Percentiles rank a stretch among this genome's conserved stretches.
Conservation (phyloP, 1,140 invertebrate species). For the Macrocentrus cingulum region DNA sequence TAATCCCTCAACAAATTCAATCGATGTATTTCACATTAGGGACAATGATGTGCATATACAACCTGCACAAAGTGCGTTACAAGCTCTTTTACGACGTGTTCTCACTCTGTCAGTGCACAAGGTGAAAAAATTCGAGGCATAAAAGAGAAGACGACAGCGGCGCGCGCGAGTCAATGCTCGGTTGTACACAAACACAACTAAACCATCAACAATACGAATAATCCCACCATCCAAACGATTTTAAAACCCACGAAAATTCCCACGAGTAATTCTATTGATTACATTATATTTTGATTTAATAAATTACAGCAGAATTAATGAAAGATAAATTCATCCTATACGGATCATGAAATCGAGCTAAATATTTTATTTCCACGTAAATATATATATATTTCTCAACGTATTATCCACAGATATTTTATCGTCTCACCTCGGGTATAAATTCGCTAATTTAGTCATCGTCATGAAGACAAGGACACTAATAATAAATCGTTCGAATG, state of each 20-base stretch:
- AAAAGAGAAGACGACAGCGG: not conserved
- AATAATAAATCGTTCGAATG: slow-evolving; percentile 4
- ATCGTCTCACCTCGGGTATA: not conserved
- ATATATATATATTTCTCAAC: slow-evolving; percentile 10
- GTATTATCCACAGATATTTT: not conserved
- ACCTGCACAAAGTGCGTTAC: slow-evolving; percentile 37
- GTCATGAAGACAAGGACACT: not conserved
- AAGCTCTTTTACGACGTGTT: slow-evolving; percentile 35
- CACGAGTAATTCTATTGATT: too few species aligned
- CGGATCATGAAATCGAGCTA: too few species aligned
- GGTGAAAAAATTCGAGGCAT: not conserved
- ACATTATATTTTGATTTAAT: too few species aligned
- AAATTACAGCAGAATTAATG: too few species aligned
- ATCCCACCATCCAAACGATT: not conserved
- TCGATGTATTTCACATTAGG: too few species aligned
- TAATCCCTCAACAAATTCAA: too few species aligned
- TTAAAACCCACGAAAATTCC: too few species aligned
- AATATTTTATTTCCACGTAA: slow-evolving; percentile 11
- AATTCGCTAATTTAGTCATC: slow-evolving; percentile 26
- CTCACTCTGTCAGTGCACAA: not conserved
- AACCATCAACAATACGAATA: too few species aligned
- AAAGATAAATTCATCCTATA: too few species aligned
- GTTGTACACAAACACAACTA: too few species aligned
- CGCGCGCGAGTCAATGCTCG: too few species aligned
- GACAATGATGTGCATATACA: slow-evolving; percentile 28